A percentile compares a stretch with the other conserved stretches of the same genome.
Conservation (phyloP, 2,113 vertebrate genomes). For the Macquaria australasica region DNA sequence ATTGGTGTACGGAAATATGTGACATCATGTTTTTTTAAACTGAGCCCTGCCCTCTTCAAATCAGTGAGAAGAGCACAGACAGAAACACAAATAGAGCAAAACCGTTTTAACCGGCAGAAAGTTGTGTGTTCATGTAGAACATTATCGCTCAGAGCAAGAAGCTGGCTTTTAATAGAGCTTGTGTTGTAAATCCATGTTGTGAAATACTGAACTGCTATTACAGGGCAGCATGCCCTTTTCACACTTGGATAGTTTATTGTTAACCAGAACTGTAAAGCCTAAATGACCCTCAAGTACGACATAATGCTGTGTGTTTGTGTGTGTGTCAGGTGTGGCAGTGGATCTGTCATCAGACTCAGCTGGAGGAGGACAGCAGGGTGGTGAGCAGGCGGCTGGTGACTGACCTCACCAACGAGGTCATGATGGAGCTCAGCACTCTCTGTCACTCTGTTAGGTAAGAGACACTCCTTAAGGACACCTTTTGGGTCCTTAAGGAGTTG, state of each 20-base stretch:
- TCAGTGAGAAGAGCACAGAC: no score
- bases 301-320: not conserved
- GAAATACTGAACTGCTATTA: no score
- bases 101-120: no score
- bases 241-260: not conserved
- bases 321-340: constrained; percentile 84
- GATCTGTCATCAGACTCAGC: constrained; percentile 79
- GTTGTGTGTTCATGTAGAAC: no score
- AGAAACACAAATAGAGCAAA: no score
- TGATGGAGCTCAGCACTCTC: constrained; percentile 60
- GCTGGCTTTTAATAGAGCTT: no score
- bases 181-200: no score
- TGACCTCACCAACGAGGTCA: constrained; percentile 61
- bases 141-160: no score
- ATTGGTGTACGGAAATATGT: not conserved
- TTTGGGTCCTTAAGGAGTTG: not conserved
- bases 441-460: constrained; percentile 67
- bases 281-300: not conserved
- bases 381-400: constrained; percentile 79
- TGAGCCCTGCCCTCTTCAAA: no score
- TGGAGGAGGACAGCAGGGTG: constrained; percentile 79
- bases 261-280: not conserved
- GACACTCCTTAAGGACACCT: not conserved
- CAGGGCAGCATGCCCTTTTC: no score
- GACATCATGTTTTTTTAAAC: not conserved